Evolutionary conservation across 2,888 invertebrate species (phyloP).

Genomic region (Melitaea athalia): DNA sequence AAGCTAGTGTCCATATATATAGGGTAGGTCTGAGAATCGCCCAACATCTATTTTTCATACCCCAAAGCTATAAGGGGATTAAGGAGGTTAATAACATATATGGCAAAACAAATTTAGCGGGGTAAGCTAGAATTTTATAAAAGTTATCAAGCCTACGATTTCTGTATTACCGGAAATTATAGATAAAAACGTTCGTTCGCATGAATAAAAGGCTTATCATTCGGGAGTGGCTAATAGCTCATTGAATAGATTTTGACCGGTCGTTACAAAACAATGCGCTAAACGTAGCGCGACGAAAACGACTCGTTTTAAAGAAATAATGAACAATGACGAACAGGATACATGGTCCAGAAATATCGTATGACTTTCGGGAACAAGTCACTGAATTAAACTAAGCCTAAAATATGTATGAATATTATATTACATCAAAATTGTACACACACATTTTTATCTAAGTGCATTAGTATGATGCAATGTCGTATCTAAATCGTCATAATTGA

Average conservation of each 20-base stretch:
- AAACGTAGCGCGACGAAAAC: conserved; percentile 12
- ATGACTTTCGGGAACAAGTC: neutral
- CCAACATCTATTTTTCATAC: too few species aligned
- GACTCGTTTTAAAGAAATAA: conserved; percentile 2
- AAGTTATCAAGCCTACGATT: neutral
- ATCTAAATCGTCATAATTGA: too few species aligned
- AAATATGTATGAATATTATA: too few species aligned
- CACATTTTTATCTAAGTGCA: too few species aligned
- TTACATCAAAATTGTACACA: too few species aligned
- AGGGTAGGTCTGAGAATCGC: too few species aligned
- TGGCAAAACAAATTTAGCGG: too few species aligned
- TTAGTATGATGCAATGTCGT: too few species aligned
- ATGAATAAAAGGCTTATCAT: conserved; percentile 4
- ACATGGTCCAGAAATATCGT: conserved; percentile 5
- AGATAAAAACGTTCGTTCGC: neutral
- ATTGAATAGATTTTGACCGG: conserved; percentile 7
- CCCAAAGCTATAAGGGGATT: too few species aligned
- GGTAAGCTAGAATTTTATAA: neutral
- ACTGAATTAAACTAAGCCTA: too few species aligned
- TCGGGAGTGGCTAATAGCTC: neutral
- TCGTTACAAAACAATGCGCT: conserved; percentile 19
- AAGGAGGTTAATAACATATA: too few species aligned
- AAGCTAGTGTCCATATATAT: too few species aligned
- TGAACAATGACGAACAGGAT: conserved; percentile 5
- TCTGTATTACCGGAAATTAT: neutral